phyloP scores from a whole-genome alignment of 1,140 invertebrate species.

The Drosophila burlai region DNA sequence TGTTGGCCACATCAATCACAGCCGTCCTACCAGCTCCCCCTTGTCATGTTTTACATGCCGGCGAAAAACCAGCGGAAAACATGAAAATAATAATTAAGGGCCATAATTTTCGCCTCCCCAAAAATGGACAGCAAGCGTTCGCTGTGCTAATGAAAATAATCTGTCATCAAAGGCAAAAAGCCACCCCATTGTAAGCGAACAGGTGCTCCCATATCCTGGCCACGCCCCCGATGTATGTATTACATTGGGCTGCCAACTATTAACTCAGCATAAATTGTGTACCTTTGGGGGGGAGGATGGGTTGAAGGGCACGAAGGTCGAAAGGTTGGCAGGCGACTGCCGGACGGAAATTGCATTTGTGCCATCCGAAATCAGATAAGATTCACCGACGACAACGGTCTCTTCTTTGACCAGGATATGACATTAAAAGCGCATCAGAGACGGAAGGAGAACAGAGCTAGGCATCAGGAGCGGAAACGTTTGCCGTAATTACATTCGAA shows the following conservation, averaged over 20 bases:
- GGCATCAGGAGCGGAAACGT: constrained; percentile 62
- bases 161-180: constrained; percentile 78
- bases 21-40: neutral
- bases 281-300: constrained; percentile 6
- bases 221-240: constrained; percentile 21
- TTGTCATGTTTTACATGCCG: constrained; percentile 57
- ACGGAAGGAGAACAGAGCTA: constrained; percentile 3
- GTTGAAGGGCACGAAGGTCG: constrained; percentile 44
- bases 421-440: constrained; percentile 79
- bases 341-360: constrained; percentile 82
- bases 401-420: constrained; percentile 60
- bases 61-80: constrained; percentile 34
- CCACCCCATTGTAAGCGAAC: constrained; percentile 42
- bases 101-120: constrained; percentile 47
- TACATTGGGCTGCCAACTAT: constrained; percentile 71
- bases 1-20: constrained; percentile 64
- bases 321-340: constrained; percentile 10
- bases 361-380: constrained; percentile 76
- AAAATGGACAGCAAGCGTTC: constrained; percentile 30
- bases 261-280: constrained; percentile 77
- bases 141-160: constrained; percentile 80
- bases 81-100: constrained; percentile 76
- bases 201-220: constrained; percentile 43
- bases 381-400: constrained; percentile 29
- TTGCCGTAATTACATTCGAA: constrained; percentile 74